A percentile compares a stretch with the other conserved stretches of the same genome.
Conservation (phyloP, 2,888 invertebrate genomes). For the Platerodrilus igneus region DNA sequence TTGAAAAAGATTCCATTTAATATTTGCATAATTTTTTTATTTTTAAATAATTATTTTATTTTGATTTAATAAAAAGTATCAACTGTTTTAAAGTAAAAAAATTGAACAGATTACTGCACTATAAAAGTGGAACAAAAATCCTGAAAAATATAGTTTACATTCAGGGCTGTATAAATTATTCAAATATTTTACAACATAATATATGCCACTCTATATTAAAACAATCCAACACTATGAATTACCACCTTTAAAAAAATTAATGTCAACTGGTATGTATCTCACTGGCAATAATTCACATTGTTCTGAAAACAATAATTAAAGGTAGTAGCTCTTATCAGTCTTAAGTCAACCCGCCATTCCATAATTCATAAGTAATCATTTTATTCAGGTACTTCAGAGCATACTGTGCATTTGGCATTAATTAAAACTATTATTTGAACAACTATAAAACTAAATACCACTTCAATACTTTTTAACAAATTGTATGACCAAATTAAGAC, state of each 20-base stretch:
- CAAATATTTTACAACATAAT: constrained; percentile 20
- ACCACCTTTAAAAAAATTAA: constrained; percentile 20
- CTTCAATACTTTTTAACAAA: too few species aligned
- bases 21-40: not conserved
- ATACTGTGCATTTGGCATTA: too few species aligned
- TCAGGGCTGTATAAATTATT: constrained; percentile 19
- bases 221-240: constrained; percentile 17
- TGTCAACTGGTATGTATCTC: too few species aligned
- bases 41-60: not conserved
- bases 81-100: not conserved
- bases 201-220: constrained; percentile 14
- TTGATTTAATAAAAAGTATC: not conserved
- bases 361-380: constrained; percentile 7
- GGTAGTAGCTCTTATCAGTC: constrained; percentile 24
- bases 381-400: too few species aligned
- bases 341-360: constrained; percentile 20
- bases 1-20: not conserved
- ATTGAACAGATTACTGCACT: not conserved
- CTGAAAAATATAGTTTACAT: constrained; percentile 14
- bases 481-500: too few species aligned
- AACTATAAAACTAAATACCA: too few species aligned
- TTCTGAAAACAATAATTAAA: constrained; percentile 11
- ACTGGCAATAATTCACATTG: constrained; percentile 11
- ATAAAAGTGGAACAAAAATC: too few species aligned
- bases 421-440: too few species aligned